These are phyloP conservation scores for Eutolmus rufibarbis DNA, from an alignment of 2,888 invertebrate genomes.

Conservation along the genomic window DNA sequence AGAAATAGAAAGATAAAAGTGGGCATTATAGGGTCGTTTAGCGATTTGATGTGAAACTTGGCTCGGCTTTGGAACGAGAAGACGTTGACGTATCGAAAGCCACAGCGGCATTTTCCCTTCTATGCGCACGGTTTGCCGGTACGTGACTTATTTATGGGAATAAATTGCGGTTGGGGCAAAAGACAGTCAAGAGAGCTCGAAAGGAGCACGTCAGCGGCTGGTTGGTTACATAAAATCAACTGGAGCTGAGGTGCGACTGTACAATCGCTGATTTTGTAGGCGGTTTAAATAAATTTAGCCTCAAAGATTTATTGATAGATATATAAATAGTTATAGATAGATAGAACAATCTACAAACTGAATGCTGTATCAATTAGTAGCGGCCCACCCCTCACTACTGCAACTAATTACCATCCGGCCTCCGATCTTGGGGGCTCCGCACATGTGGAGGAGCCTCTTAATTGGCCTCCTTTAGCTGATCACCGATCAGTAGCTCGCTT, in stretches of 20 bases:
- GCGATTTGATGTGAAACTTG: background rate
- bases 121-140: background rate
- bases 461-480: background rate
- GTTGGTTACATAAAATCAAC: background rate
- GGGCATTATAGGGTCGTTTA: slow-evolving; percentile 4
- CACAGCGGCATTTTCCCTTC: background rate
- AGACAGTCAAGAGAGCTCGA: background rate
- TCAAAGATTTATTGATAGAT: background rate
- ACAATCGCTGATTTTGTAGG: background rate
- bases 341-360: background rate
- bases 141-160: slow-evolving; percentile 12
- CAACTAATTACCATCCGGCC: background rate
- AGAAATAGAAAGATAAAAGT: background rate
- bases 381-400: background rate
- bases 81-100: background rate
- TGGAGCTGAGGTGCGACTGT: background rate
- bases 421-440: background rate
- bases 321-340: background rate
- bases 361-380: background rate
- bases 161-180: background rate
- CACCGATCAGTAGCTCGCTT: background rate
- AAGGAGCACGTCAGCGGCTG: background rate
- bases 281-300: background rate
- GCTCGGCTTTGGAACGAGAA: background rate
- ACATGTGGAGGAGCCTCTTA: background rate